Conservation (phyloP, 2,113 vertebrate species). For the Syngnathus typhle region DNA sequence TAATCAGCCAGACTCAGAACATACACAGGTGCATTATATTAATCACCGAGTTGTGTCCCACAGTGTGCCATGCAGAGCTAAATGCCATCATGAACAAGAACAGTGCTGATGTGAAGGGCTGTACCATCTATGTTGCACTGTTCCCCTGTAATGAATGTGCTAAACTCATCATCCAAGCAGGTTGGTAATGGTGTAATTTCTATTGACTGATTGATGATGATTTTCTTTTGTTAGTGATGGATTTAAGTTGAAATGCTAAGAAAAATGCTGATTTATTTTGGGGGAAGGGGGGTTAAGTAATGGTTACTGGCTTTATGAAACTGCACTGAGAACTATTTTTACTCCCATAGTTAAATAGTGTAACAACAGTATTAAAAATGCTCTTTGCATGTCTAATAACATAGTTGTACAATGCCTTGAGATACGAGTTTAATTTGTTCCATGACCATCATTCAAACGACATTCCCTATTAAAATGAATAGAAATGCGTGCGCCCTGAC, state of each 20-base stretch:
- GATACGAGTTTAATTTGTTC: too few relatives aligned
- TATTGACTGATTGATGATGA: not conserved
- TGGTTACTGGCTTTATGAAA: too few relatives aligned
- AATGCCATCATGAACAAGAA: conserved; percentile 99
- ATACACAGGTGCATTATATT: not conserved
- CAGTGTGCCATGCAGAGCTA: conserved; percentile 94
- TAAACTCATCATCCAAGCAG: conserved; percentile 97
- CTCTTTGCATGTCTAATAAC: too few relatives aligned
- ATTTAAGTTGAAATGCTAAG: not conserved
- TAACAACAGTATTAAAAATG: too few relatives aligned
- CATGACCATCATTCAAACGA: too few relatives aligned
- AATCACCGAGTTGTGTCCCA: not conserved
- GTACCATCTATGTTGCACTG: conserved; percentile 89
- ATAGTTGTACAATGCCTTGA: too few relatives aligned
- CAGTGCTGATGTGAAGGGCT: conserved; percentile 89
- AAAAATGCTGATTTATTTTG: not conserved
- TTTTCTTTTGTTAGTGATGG: not conserved
- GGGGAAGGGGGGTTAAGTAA: too few relatives aligned
- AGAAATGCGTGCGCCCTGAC: too few relatives aligned
- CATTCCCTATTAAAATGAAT: too few relatives aligned
- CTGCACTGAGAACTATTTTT: too few relatives aligned
- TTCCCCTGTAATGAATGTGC: conserved; percentile 98
- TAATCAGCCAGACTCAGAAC: not conserved
- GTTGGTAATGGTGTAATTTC: conserved; percentile 41
- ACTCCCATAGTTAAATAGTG: too few relatives aligned